Conservation (phyloP, 1,140 invertebrate species). For the Lasioglossum baleicum region DNA sequence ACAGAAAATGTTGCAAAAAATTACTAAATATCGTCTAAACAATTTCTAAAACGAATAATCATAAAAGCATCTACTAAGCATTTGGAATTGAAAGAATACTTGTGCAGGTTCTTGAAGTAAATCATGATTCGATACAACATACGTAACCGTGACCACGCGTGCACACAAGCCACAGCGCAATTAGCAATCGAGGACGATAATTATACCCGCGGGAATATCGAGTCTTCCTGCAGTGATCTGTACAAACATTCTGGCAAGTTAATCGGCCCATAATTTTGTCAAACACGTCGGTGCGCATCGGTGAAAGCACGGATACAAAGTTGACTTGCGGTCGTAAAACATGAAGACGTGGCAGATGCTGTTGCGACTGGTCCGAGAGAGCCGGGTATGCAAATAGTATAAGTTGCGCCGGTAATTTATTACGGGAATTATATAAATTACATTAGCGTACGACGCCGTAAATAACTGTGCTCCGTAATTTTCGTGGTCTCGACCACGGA, state of each 20-base stretch:
- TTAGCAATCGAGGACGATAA: neutral
- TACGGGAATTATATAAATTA: slow-evolving; percentile 46
- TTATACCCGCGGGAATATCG: neutral
- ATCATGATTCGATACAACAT: no score
- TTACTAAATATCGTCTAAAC: no score
- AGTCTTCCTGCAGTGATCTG: neutral
- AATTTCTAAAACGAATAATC: no score
- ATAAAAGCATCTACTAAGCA: no score
- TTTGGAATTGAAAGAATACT: no score
- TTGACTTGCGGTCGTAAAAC: slow-evolving; percentile 32
- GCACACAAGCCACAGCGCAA: neutral
- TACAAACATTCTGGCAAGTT: neutral
- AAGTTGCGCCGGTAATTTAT: slow-evolving; percentile 40
- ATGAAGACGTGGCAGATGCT: slow-evolving; percentile 20
- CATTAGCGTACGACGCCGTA: slow-evolving; percentile 22
- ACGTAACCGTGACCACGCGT: no score
- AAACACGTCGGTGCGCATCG: slow-evolving; percentile 16
- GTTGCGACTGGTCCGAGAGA: slow-evolving; percentile 11
- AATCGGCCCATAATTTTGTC: slow-evolving; percentile 33
- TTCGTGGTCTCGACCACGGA: neutral
- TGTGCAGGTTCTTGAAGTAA: no score
- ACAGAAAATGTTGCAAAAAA: no score
- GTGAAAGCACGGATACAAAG: slow-evolving; percentile 33
- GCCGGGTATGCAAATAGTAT: slow-evolving; percentile 46
- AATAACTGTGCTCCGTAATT: slow-evolving; percentile 37